A percentile compares a stretch with the other conserved stretches of the same genome.
Evolutionary conservation across 2,797 vertebrate genomes (phyloP).

Genomic region (Enteromius treurensis): DNA sequence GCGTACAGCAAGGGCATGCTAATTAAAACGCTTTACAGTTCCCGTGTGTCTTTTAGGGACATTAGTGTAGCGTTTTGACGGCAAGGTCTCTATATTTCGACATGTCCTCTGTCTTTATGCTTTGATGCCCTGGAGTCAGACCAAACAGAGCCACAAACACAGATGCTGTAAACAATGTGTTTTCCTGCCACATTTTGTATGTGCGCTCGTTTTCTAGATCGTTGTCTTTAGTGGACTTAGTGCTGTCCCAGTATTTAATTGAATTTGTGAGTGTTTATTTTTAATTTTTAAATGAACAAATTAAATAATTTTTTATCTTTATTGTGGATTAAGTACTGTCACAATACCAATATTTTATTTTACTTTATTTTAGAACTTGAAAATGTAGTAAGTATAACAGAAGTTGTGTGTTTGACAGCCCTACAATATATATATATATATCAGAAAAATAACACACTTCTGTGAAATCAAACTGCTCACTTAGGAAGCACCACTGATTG

Average conservation of each 20-base stretch:
- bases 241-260: neutral
- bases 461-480: too few species aligned
- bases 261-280: too few species aligned
- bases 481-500: too few species aligned
- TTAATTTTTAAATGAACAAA: too few species aligned
- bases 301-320: too few species aligned
- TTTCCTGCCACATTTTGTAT: neutral
- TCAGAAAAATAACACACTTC: too few species aligned
- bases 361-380: neutral
- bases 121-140: neutral
- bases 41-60: slow-evolving; percentile 30
- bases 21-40: slow-evolving; percentile 40
- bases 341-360: too few species aligned
- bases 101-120: slow-evolving; percentile 19
- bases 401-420: too few species aligned
- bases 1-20: slow-evolving; percentile 36
- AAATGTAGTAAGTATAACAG: too few species aligned
- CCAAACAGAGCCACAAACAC: neutral
- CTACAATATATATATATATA: too few species aligned
- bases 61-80: slow-evolving; percentile 1
- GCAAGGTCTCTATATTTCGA: slow-evolving; percentile 20
- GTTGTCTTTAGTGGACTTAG: too few species aligned
- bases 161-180: neutral
- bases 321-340: neutral
- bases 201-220: neutral